Evolutionary conservation across 2,888 invertebrate genomes (phyloP).

Genomic region (Globia sparganii): DNA sequence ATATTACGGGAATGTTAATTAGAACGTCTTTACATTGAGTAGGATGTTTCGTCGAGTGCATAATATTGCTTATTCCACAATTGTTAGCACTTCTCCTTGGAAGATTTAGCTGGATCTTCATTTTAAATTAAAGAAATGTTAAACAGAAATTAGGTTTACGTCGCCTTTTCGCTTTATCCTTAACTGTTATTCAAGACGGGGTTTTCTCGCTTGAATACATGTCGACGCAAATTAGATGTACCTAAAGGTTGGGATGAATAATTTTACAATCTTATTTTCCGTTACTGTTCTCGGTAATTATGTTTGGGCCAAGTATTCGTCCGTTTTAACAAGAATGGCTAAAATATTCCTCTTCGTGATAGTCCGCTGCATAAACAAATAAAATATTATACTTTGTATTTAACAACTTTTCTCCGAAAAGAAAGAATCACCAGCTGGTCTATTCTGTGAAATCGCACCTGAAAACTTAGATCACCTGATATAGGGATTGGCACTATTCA

Average conservation of each 20-base stretch:
- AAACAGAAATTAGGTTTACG: constrained; percentile 59
- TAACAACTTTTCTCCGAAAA: not conserved
- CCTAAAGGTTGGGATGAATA: constrained; percentile 29
- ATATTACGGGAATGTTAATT: constrained; percentile 58
- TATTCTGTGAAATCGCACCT: no score
- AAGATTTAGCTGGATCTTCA: constrained; percentile 54
- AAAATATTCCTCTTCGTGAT: not conserved
- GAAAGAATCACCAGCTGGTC: no score
- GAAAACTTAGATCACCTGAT: no score
- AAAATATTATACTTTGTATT: not conserved
- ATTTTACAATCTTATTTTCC: constrained; percentile 23
- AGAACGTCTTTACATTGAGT: constrained; percentile 53
- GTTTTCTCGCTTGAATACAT: constrained; percentile 34
- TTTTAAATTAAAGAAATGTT: constrained; percentile 62
- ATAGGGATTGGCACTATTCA: no score
- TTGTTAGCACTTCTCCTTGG: constrained; percentile 55
- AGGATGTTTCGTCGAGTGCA: constrained; percentile 40
- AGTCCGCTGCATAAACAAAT: not conserved
- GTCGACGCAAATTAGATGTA: constrained; percentile 42
- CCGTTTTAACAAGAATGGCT: not conserved
- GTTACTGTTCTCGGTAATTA: no score
- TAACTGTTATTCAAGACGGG: constrained; percentile 47
- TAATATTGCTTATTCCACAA: constrained; percentile 62
- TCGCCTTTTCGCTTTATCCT: constrained; percentile 52
- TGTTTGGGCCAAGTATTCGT: not conserved